These are phyloP conservation scores for Leptonema lineaticorne DNA, from an alignment of 1,140 invertebrate species.

Conservation along the genomic window DNA sequence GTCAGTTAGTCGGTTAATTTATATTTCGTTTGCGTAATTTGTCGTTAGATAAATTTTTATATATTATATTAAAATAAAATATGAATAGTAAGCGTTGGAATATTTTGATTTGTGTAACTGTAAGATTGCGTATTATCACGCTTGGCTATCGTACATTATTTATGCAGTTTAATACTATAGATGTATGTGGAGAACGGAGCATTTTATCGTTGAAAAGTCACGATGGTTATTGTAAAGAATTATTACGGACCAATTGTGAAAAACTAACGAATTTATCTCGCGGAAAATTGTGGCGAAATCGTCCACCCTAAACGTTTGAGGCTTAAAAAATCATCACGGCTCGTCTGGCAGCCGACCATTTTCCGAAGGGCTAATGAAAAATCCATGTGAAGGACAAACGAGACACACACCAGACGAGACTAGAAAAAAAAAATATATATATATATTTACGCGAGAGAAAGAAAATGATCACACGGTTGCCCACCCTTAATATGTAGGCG, in stretches of 20 bases:
- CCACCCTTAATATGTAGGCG: slow-evolving; percentile 38
- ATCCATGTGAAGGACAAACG: slow-evolving; percentile 37
- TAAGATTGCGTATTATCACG: too few relatives aligned
- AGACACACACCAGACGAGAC: not conserved
- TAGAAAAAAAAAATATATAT: too few relatives aligned
- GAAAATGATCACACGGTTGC: slow-evolving; percentile 6
- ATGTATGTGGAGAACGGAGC: too few relatives aligned
- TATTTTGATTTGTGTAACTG: too few relatives aligned
- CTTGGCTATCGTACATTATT: too few relatives aligned
- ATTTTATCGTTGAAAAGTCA: too few relatives aligned
- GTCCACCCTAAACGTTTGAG: not conserved
- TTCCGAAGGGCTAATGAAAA: slow-evolving; percentile 37
- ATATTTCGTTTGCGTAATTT: too few relatives aligned
- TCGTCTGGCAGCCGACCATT: not conserved
- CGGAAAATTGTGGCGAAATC: not conserved
- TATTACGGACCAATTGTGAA: not conserved
- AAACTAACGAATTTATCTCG: not conserved
- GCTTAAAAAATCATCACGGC: slow-evolving; percentile 22
- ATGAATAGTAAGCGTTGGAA: too few relatives aligned
- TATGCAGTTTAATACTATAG: too few relatives aligned
- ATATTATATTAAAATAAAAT: too few relatives aligned
- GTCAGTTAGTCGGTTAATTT: not conserved
- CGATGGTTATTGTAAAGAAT: too few relatives aligned
- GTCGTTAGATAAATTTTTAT: too few relatives aligned
- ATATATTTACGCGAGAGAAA: slow-evolving; percentile 17